A percentile compares a stretch with the other conserved stretches of the same genome.
phyloP scores from a whole-genome alignment of 2,113 vertebrate species.

The Protobothrops mucrosquamatus region DNA sequence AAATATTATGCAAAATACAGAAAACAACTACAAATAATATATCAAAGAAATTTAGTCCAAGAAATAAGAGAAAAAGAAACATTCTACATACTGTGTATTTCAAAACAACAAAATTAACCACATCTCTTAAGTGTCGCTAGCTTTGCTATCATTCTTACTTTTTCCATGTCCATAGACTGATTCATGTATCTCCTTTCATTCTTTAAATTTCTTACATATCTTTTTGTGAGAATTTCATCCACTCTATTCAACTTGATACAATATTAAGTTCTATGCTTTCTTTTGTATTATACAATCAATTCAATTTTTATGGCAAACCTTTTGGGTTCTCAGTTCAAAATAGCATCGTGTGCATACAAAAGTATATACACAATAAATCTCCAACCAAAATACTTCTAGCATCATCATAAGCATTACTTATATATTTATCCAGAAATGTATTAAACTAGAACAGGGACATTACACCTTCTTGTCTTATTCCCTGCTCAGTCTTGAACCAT shows the following conservation, averaged over 20 bases:
- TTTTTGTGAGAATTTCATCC: neutral
- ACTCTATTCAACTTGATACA: neutral
- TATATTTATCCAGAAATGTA: neutral
- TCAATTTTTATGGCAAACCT: neutral
- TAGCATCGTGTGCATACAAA: neutral
- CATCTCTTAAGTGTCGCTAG: neutral
- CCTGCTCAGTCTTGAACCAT: neutral
- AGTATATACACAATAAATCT: neutral
- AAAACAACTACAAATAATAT: too few species aligned
- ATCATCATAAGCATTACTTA: neutral
- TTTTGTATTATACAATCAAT: neutral
- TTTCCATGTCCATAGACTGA: neutral
- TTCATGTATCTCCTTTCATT: neutral
- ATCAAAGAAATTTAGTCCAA: too few species aligned
- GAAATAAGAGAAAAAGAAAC: neutral
- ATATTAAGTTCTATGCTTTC: neutral
- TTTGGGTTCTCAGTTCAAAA: neutral
- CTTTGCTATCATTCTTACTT: neutral
- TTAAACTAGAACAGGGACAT: neutral
- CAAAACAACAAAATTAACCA: neutral
- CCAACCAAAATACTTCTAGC: neutral
- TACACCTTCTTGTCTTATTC: neutral
- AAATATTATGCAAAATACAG: neutral
- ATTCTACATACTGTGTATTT: neutral
- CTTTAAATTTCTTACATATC: neutral